These are phyloP conservation scores for Machimus rusticus DNA, from an alignment of 2,888 invertebrate species.

Conservation along the genomic window DNA sequence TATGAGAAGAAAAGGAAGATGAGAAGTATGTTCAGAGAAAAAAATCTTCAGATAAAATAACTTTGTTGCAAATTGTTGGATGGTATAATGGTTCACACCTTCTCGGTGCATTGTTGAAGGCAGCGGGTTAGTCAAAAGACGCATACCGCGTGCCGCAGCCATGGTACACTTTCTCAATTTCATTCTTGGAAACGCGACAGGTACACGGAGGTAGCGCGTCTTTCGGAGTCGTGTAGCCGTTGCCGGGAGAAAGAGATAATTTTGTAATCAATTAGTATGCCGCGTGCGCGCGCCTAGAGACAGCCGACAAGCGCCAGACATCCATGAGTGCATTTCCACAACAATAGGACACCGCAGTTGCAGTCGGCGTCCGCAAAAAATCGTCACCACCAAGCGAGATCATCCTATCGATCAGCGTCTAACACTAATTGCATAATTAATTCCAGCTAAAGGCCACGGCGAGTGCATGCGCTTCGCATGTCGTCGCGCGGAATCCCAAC, in stretches of 20 bases:
- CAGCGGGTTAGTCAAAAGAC: not conserved
- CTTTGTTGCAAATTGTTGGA: not conserved
- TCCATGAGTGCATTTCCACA: constrained; percentile 12
- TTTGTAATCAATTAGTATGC: constrained; percentile 34
- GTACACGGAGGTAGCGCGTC: not conserved
- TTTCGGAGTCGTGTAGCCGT: not conserved
- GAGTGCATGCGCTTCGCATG: not conserved
- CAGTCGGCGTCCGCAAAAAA: not conserved
- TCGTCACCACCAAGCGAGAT: constrained; percentile 4
- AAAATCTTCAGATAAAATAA: not conserved
- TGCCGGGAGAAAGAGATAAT: not conserved
- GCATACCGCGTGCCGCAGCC: not conserved
- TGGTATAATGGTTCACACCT: not conserved
- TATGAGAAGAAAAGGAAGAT: not conserved
- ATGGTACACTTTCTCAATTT: not conserved
- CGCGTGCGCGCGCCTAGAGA: not conserved
- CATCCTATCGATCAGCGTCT: constrained; percentile 45
- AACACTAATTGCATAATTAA: constrained; percentile 47
- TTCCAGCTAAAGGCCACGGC: constrained; percentile 35
- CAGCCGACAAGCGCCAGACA: constrained; percentile 30
- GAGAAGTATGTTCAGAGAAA: not conserved
- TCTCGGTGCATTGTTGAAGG: not conserved
- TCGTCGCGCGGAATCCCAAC: constrained; percentile 7
- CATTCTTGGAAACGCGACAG: not conserved
- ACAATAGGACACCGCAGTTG: constrained; percentile 18